Base-by-base conservation (phyloP, 2,113 vertebrate species). In the Xerus inauris region DNA sequence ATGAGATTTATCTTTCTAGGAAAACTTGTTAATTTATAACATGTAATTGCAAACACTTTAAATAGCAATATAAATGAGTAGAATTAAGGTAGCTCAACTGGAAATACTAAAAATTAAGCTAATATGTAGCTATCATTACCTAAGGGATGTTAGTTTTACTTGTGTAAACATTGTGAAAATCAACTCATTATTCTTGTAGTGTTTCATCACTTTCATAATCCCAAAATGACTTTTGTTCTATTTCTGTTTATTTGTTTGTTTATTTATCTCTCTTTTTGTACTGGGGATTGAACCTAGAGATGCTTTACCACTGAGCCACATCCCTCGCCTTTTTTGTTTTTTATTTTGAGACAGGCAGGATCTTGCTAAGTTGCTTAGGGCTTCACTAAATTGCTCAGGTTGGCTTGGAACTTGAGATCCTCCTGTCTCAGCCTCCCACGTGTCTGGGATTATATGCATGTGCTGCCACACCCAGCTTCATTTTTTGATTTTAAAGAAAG, bases 131-230 rank as follows among this genome's bases (percentile, higher is more conserved):
- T 80, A 1, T 93, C 73, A 83, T 92, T 95, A 95, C 91, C 72
- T 97, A 45, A 91, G 91, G 82, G 64, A 65, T 97, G 42, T 95
- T 96, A 89, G 95, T 95, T 96, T 96, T 95, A 75, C 49, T 88
- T 72, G 30, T 92, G 88, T 94, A 96, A 97, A 97, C 76, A 96
- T 87, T 95, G 85, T 73, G 30, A 94, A 95, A 97, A 95, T 77
- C 76, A 94, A 38, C 65, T 96, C 86, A 82, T 91, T 97, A 81
- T 88, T 93, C 28, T 95, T 94, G 47, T 62, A 67, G 17, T 54
- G n/a, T 96, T 96, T 89, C 10, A 71, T 94, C 80, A 81, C 71
- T 92, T 94, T 96, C 28, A 19, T 87, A 89, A 81, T 85, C 38
- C 77, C 80, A 57, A 42, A 79, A 80, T 96, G 64, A 45, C 19